A percentile compares a stretch with the other conserved stretches of the same genome.
These are phyloP conservation scores for Blera fallax DNA, from an alignment of 2,888 invertebrate species.

Conservation along the genomic window DNA sequence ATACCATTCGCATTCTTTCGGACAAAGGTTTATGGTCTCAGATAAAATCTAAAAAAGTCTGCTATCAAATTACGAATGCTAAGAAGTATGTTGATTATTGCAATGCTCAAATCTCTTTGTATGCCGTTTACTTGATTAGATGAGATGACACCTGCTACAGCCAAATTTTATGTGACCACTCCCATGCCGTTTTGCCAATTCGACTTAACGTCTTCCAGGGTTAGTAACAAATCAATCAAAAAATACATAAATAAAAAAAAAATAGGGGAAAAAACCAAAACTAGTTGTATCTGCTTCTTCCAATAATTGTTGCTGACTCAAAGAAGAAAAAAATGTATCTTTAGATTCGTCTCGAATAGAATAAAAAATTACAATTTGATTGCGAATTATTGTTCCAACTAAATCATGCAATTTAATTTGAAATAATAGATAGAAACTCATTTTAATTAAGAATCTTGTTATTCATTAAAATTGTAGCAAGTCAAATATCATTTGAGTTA, in stretches of 20 bases:
- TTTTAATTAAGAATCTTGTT: not conserved
- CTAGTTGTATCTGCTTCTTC: not conserved
- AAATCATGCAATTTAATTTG: not conserved
- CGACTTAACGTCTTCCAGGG: not conserved
- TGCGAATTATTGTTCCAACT: not conserved
- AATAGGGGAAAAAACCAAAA: not conserved
- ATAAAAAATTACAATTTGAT: slow-evolving; percentile 13
- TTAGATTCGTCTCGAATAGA: not conserved
- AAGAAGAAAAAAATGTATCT: not conserved
- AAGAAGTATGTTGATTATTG: too few species aligned
- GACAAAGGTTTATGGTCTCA: too few species aligned
- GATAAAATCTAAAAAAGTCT: too few species aligned
- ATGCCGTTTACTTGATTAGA: too few species aligned
- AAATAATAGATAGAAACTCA: not conserved
- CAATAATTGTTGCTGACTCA: not conserved
- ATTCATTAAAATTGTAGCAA: not conserved
- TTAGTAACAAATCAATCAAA: not conserved
- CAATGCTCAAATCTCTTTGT: too few species aligned
- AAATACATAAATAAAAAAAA: not conserved
- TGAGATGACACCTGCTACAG: too few species aligned
- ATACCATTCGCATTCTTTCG: too few species aligned
- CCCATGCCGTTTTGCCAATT: not conserved
- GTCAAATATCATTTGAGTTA: not conserved
- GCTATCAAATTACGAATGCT: too few species aligned
- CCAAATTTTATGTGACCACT: not conserved